These are phyloP conservation scores for Eristalis arbustorum DNA, from an alignment of 2,888 invertebrate genomes.

Conservation along the genomic window DNA sequence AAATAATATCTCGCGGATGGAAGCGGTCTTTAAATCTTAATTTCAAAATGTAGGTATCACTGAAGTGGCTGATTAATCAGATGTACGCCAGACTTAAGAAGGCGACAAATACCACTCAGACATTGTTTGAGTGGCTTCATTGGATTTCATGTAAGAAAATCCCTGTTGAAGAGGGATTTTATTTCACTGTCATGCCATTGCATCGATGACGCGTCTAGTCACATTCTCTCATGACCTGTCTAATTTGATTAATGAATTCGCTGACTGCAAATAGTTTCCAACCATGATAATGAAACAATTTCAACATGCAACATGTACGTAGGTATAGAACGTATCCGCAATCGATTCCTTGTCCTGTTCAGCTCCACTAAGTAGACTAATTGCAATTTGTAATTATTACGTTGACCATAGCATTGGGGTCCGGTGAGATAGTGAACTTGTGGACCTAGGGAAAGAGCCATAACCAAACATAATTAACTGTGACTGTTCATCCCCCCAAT, in stretches of 20 bases:
- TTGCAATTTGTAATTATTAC: constrained; percentile 61
- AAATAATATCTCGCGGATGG: constrained; percentile 66
- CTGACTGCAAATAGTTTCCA: constrained; percentile 49
- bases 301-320: constrained; percentile 28
- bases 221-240: constrained; percentile 13
- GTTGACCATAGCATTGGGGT: constrained; percentile 64
- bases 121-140: constrained; percentile 31
- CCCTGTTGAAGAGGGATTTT: constrained; percentile 16
- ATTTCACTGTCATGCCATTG: constrained; percentile 9
- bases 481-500: constrained; percentile 79
- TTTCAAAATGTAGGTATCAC: constrained; percentile 41
- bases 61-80: constrained; percentile 50
- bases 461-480: constrained; percentile 59
- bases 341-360: constrained; percentile 54
- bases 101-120: not conserved
- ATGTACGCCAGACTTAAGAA: constrained; percentile 14
- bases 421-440: constrained; percentile 54
- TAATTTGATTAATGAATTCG: constrained; percentile 68
- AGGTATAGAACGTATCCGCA: constrained; percentile 3
- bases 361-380: constrained; percentile 57
- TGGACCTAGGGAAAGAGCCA: constrained; percentile 17
- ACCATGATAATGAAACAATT: constrained; percentile 55
- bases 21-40: constrained; percentile 61
- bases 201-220: not conserved
- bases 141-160: constrained; percentile 26